Percentiles rank a stretch among this genome's conserved stretches.
phyloP scores from a whole-genome alignment of 37 sponge, comb jelly and placozoan genomes.

The Ephydatia muelleri region DNA sequence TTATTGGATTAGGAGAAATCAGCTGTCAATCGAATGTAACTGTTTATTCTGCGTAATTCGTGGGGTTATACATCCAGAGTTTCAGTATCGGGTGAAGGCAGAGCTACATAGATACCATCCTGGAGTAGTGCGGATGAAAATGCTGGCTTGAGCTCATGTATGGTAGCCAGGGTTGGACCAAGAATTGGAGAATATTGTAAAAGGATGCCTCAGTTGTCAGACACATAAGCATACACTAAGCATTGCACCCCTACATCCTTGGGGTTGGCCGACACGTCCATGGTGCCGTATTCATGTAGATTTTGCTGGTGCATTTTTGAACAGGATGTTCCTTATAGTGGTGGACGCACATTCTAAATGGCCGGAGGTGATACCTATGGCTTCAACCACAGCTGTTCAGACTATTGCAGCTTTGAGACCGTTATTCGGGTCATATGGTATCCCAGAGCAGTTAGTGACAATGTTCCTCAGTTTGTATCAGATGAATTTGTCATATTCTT shows the following conservation, averaged over 20 bases:
- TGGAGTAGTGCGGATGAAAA: constrained; percentile 54
- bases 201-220: background rate
- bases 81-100: background rate
- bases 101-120: constrained; percentile 48
- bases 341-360: constrained; percentile 4
- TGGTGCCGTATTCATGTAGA: background rate
- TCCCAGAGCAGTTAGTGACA: constrained; percentile 3
- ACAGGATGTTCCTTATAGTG: background rate
- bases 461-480: constrained; percentile 7
- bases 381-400: background rate
- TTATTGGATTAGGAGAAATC: constrained; percentile 10
- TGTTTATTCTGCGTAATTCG: constrained; percentile 51
- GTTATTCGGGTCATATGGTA: background rate
- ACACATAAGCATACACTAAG: background rate
- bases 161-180: constrained; percentile 49
- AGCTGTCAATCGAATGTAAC: constrained; percentile 28
- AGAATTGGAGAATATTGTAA: constrained; percentile 1
- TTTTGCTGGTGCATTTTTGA: background rate
- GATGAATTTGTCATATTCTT: too few relatives aligned
- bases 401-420: background rate
- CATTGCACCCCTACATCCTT: background rate
- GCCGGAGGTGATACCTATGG: background rate
- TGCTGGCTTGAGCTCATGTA: constrained; percentile 40
- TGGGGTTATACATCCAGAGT: constrained; percentile 26
- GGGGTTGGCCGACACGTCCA: constrained; percentile 3